Evolutionary conservation across 2,888 invertebrate species (phyloP).

Genomic region (Gymnoscelis rufifasciata): DNA sequence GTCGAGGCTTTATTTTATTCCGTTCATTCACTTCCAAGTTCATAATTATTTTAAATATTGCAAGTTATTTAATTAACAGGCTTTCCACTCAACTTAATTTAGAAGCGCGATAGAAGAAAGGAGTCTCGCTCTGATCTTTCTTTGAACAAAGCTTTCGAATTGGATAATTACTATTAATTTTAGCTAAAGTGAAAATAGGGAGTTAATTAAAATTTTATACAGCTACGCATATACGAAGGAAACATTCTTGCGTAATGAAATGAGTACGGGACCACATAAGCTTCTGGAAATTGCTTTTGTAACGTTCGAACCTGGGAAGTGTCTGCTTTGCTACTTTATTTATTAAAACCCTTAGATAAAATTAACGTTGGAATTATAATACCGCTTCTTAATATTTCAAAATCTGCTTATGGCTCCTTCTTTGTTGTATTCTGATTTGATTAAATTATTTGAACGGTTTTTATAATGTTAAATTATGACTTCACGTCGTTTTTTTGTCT

Average conservation of each 20-base stretch:
- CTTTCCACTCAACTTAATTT: slow-evolving; percentile 44
- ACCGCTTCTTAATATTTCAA: too few species aligned
- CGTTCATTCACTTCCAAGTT: not conserved
- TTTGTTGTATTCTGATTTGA: too few species aligned
- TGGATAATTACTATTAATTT: slow-evolving; percentile 49
- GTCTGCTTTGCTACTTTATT: not conserved
- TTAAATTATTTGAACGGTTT: too few species aligned
- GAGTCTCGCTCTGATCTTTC: slow-evolving; percentile 44
- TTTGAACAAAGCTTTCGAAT: slow-evolving; percentile 43
- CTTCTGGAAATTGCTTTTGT: slow-evolving; percentile 18
- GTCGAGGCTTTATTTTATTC: too few species aligned
- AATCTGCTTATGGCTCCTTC: too few species aligned
- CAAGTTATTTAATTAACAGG: slow-evolving; percentile 14
- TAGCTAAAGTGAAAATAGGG: slow-evolving; percentile 37
- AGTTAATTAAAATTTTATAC: slow-evolving; percentile 42
- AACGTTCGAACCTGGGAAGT: not conserved
- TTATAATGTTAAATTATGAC: too few species aligned
- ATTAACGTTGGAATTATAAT: too few species aligned
- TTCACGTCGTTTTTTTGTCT: too few species aligned
- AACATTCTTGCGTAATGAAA: slow-evolving; percentile 15
- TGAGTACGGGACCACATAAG: slow-evolving; percentile 14
- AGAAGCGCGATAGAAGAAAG: slow-evolving; percentile 40
- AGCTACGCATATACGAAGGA: slow-evolving; percentile 9
- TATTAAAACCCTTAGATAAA: not conserved
- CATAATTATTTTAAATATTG: not conserved